Evolutionary conservation across 2,113 vertebrate genomes (phyloP).

Genomic region (Hystrix cristata): DNA sequence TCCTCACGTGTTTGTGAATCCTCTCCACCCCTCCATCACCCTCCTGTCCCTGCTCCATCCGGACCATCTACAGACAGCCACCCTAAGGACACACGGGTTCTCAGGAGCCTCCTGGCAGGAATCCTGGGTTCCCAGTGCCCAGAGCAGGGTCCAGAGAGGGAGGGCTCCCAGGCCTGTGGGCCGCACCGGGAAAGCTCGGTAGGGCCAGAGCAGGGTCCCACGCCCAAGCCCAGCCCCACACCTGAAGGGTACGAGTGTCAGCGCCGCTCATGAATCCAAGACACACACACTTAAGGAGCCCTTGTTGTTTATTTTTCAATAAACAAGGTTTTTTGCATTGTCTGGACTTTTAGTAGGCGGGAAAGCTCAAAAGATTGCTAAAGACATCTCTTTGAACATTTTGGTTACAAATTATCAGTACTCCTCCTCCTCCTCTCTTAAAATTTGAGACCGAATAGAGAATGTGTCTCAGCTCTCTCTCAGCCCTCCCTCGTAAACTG

Average conservation of each 20-base stretch:
- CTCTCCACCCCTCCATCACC: fast-evolving
- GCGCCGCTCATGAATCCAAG: background rate
- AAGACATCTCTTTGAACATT: slow-evolving; percentile 38
- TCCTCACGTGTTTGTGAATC: fast-evolving
- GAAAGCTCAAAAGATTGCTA: slow-evolving; percentile 58
- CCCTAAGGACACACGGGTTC: background rate
- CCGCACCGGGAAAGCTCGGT: background rate
- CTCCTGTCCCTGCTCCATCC: background rate
- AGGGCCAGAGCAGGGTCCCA: background rate
- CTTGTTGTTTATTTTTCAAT: slow-evolving; percentile 82
- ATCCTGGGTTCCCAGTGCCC: background rate
- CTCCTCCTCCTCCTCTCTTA: background rate
- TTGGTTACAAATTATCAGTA: background rate
- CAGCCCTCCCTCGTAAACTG: slow-evolving; percentile 65
- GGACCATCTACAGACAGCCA: background rate
- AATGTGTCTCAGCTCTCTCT: slow-evolving; percentile 21
- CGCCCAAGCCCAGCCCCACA: background rate
- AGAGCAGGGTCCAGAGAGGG: background rate
- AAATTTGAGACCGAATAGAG: slow-evolving; percentile 22
- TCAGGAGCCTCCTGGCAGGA: background rate
- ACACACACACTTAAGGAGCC: slow-evolving; percentile 42
- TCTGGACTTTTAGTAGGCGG: slow-evolving; percentile 42
- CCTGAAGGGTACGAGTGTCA: fast-evolving
- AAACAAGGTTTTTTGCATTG: slow-evolving; percentile 80
- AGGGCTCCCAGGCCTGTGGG: background rate